Percentiles rank a stretch among this genome's conserved stretches.
Evolutionary conservation across 2,888 invertebrate species (phyloP).

Genomic region (Craniophora ligustri): DNA sequence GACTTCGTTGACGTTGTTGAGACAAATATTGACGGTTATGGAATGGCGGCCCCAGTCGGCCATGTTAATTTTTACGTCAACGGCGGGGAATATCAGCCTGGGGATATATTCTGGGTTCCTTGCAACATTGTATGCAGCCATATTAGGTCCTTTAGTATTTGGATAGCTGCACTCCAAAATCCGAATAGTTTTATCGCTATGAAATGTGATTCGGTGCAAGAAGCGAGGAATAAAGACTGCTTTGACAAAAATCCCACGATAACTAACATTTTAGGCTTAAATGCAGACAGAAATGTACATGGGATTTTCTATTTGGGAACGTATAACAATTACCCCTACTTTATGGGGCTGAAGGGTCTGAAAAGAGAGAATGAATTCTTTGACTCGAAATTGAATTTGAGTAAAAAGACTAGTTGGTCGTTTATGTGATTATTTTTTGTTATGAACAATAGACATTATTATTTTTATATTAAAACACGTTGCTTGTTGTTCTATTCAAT

Average conservation of each 20-base stretch:
- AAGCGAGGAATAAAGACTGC: conserved; percentile 65
- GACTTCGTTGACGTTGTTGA: conserved; percentile 73
- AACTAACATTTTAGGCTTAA: conserved; percentile 64
- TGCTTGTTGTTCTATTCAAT: background rate
- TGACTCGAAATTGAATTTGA: conserved; percentile 45
- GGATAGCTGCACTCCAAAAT: conserved; percentile 65
- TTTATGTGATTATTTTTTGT: conserved; percentile 1
- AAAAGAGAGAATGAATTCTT: conserved; percentile 67
- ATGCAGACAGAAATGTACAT: conserved; percentile 56
- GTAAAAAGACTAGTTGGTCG: conserved; percentile 17
- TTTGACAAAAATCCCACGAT: conserved; percentile 61
- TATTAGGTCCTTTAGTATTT: conserved; percentile 59
- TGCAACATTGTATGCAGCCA: conserved; percentile 69
- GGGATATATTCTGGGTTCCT: conserved; percentile 60
- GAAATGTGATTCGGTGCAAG: conserved; percentile 67
- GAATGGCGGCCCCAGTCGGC: conserved; percentile 75
- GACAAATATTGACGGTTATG: conserved; percentile 77
- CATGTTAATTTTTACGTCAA: conserved; percentile 79
- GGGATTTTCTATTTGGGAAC: conserved; percentile 70
- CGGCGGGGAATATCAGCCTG: conserved; percentile 75
- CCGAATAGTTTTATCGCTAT: conserved; percentile 66
- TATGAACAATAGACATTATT: background rate
- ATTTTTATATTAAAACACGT: background rate
- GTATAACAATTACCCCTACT: conserved; percentile 68
- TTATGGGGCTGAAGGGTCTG: conserved; percentile 71